Base-by-base conservation (phyloP, 2,888 invertebrate species). In the Elegia similella region DNA sequence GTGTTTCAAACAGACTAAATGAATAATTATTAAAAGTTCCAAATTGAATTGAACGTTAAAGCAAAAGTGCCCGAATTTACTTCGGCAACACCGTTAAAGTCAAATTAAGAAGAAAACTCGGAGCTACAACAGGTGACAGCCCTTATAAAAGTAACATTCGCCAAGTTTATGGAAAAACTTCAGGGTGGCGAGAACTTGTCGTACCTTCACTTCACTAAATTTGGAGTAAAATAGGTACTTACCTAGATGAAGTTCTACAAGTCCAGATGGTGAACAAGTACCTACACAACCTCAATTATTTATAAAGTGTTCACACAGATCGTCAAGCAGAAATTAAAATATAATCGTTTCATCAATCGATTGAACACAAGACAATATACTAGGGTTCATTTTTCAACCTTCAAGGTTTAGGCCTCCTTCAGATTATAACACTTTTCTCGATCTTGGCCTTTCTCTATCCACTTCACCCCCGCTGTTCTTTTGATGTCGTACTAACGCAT, bases 41-140 rank as follows among this genome's bases (percentile, higher is more conserved):
- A 15, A 17, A 32, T 44, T 16, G 32, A 29, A 34, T n/a, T 30
- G 15, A 44, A 44, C 30, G 32, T 32, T n/a, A 44, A 54, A 43
- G 29, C 17, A 3, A 52, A 57, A 52, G 47, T 52, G 38, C n/a
- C 50, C 16, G 13, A 54, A 59, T 58, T 56, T 58, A 55, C 48
- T 58, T 58, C 47, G 48, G 55, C 55, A 50, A 57, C 47, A 44
- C 12, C 29, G 53, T 50, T 29, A 47, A 61, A 59, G 48, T 56
- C 57, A 59, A 63, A 59, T 63, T 57, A 58, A 47, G 59, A 15
- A 55, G 55, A n/a, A 44, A 61, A 63, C 46, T 61, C 59, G 42
- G 38, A 53, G 57, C 42, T 54, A 55, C 58, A 63, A 50, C 61
- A 59, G 61, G 59, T 63, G 63, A 58, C 57, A 59, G 56, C 34